Evolutionary conservation across 2,888 invertebrate species (phyloP).

Genomic region (Acleris emargana): DNA sequence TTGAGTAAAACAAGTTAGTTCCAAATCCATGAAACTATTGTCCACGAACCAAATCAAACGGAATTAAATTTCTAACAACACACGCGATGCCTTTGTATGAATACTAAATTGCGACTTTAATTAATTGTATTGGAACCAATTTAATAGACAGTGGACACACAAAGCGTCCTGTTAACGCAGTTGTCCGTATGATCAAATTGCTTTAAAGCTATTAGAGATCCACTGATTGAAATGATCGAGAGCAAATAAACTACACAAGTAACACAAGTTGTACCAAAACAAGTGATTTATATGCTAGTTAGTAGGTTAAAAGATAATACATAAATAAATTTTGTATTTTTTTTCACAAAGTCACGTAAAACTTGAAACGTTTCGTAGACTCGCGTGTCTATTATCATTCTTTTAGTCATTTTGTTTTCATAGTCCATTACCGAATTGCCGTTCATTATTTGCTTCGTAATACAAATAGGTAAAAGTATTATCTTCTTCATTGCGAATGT

Average conservation of each 20-base stretch:
- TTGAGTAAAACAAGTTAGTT: neutral
- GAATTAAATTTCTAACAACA: conserved; percentile 29
- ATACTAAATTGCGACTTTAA: conserved; percentile 28
- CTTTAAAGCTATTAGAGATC: neutral
- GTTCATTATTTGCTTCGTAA: conserved; percentile 55
- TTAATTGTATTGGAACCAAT: conserved; percentile 32
- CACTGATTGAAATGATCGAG: too few relatives aligned
- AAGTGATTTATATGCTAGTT: neutral
- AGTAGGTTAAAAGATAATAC: neutral
- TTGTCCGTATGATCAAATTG: conserved; percentile 7
- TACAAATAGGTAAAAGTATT: conserved; percentile 51
- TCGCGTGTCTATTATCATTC: conserved; percentile 63
- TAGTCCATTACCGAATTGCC: conserved; percentile 62
- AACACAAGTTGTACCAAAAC: too few relatives aligned
- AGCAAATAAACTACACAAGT: too few relatives aligned
- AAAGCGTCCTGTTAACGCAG: conserved; percentile 10
- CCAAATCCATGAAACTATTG: conserved; percentile 1
- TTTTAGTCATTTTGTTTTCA: conserved; percentile 50
- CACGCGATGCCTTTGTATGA: conserved; percentile 25
- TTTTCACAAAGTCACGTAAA: conserved; percentile 10
- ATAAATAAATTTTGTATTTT: conserved; percentile 6
- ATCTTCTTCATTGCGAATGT: conserved; percentile 29
- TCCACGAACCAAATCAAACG: conserved; percentile 11
- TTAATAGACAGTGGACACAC: conserved; percentile 26
- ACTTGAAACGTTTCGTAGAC: conserved; percentile 24